Evolutionary conservation across 2,113 vertebrate species (phyloP).

Genomic region (Nymphicus hollandicus): DNA sequence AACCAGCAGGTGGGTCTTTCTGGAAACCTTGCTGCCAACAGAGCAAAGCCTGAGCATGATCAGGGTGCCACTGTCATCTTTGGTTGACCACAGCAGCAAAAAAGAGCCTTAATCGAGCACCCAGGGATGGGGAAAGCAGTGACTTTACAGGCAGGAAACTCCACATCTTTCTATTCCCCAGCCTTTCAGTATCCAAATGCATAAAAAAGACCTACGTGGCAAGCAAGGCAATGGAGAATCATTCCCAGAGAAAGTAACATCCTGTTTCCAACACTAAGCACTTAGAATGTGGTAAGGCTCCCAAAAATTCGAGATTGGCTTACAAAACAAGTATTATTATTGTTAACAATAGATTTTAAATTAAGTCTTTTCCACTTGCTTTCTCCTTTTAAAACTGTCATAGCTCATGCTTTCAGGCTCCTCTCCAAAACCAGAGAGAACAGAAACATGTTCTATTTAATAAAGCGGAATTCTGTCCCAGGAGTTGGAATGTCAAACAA

Average conservation of each 20-base stretch:
- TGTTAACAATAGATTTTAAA: constrained; percentile 42
- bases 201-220: neutral
- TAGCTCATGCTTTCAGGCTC: neutral
- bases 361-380: neutral
- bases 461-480: neutral
- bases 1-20: constrained; percentile 19
- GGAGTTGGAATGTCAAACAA: neutral
- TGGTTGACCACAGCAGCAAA: neutral
- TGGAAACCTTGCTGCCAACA: constrained; percentile 19
- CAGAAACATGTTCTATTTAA: neutral
- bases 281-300: neutral
- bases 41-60: neutral
- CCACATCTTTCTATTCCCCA: neutral
- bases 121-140: neutral
- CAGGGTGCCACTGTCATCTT: neutral
- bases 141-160: neutral
- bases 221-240: neutral
- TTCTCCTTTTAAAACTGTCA: neutral
- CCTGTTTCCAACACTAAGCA: neutral
- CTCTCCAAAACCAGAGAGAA: constrained; percentile 17
- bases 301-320: neutral
- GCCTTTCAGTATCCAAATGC: neutral
- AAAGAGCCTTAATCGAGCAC: neutral
- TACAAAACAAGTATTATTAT: neutral
- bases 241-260: neutral